Evolutionary conservation across 2,888 invertebrate species (phyloP).

Genomic region (Hypomecis atomaria): DNA sequence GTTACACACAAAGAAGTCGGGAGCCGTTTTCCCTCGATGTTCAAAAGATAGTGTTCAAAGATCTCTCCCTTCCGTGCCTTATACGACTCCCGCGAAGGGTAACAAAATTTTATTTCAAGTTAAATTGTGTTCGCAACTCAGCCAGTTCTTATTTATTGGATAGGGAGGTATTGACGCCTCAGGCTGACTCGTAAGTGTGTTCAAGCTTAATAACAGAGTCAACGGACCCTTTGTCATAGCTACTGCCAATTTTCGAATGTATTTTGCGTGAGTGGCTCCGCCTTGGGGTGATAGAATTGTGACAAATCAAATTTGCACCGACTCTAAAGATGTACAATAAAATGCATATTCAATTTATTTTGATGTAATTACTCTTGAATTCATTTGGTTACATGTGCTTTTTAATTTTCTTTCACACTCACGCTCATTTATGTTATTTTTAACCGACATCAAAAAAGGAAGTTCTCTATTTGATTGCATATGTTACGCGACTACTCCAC

Average conservation of each 20-base stretch:
- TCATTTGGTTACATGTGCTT: not conserved
- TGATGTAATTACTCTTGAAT: slow-evolving; percentile 9
- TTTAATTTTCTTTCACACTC: too few species aligned
- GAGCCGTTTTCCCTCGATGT: slow-evolving; percentile 50
- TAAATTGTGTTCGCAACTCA: slow-evolving; percentile 80
- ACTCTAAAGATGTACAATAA: not conserved
- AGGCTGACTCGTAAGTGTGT: slow-evolving; percentile 57
- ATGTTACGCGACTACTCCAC: too few species aligned
- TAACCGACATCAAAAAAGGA: too few species aligned
- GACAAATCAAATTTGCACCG: slow-evolving; percentile 39
- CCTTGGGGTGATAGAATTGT: slow-evolving; percentile 33
- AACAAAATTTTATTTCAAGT: slow-evolving; percentile 82
- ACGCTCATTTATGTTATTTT: too few species aligned
- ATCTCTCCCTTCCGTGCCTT: slow-evolving; percentile 70
- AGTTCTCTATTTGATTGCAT: too few species aligned
- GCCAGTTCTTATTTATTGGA: slow-evolving; percentile 75
- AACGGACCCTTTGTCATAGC: slow-evolving; percentile 66
- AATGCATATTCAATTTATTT: slow-evolving; percentile 3
- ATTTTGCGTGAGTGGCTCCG: slow-evolving; percentile 51
- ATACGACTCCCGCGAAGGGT: slow-evolving; percentile 69
- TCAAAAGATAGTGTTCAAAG: slow-evolving; percentile 57
- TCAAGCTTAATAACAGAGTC: slow-evolving; percentile 66
- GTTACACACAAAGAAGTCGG: slow-evolving; percentile 69
- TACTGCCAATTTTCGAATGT: slow-evolving; percentile 65
- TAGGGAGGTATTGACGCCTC: slow-evolving; percentile 63